Conservation (phyloP, 2,797 vertebrate genomes). For the Sparus aurata region DNA sequence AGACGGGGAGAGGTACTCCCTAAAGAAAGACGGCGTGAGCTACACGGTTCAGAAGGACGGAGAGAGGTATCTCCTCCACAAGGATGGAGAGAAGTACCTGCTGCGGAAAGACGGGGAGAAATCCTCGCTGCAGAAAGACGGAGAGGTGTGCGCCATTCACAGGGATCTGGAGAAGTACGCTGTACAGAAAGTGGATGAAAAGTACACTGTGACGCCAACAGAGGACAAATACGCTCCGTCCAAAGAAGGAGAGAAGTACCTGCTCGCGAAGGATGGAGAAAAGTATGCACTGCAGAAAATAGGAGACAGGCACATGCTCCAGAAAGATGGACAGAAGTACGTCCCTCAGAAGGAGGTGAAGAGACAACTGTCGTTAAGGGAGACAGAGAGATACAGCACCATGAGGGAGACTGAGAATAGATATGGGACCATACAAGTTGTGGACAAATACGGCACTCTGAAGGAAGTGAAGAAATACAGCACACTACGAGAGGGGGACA, state of each 20-base stretch:
- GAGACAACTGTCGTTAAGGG: slow-evolving; percentile 72
- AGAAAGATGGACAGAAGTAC: slow-evolving; percentile 70
- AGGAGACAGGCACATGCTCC: slow-evolving; percentile 67
- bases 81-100: slow-evolving; percentile 77
- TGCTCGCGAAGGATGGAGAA: slow-evolving; percentile 75
- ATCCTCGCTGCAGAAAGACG: slow-evolving; percentile 70
- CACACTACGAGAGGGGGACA: slow-evolving; percentile 74
- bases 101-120: slow-evolving; percentile 75
- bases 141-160: slow-evolving; percentile 62
- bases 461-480: slow-evolving; percentile 76
- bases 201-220: slow-evolving; percentile 23
- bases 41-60: slow-evolving; percentile 78
- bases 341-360: slow-evolving; percentile 75
- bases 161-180: slow-evolving; percentile 74
- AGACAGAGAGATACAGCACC: slow-evolving; percentile 57
- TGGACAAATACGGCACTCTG: slow-evolving; percentile 75
- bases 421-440: slow-evolving; percentile 70
- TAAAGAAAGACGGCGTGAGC: slow-evolving; percentile 79
- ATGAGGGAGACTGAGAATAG: slow-evolving; percentile 47
- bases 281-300: slow-evolving; percentile 73
- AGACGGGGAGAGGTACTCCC: slow-evolving; percentile 72
- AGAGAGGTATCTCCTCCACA: slow-evolving; percentile 75
- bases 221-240: slow-evolving; percentile 70
- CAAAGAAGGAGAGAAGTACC: slow-evolving; percentile 76
- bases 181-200: slow-evolving; percentile 60